These are phyloP conservation scores for Acrossocheilus wenchowensis DNA, from an alignment of 2,797 vertebrate species.

Conservation along the genomic window DNA sequence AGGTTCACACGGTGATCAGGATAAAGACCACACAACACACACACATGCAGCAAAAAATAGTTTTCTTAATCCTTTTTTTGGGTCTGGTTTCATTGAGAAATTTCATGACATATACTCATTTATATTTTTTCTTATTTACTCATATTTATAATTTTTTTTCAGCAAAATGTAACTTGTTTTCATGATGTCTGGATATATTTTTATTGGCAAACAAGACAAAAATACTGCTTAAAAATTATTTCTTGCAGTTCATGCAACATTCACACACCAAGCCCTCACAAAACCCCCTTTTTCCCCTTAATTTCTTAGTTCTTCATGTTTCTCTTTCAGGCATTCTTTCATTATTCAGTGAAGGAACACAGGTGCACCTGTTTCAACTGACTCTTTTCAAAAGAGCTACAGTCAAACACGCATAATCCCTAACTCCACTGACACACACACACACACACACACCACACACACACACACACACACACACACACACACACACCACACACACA, in stretches of 20 bases:
- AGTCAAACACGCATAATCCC: constrained; percentile 46
- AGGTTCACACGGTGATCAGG: constrained; percentile 50
- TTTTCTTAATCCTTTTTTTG: background rate
- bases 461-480: no score
- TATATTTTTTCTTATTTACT: background rate
- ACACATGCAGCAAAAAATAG: background rate
- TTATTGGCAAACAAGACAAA: background rate
- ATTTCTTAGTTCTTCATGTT: constrained; percentile 26
- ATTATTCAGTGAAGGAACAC: constrained; percentile 39
- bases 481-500: no score
- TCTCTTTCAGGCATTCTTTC: constrained; percentile 31
- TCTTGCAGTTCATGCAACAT: constrained; percentile 2
- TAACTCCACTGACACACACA: constrained; percentile 16
- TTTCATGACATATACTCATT: background rate
- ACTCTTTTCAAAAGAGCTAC: constrained; percentile 29
- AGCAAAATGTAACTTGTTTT: background rate
- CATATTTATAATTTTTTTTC: background rate
- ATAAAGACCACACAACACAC: background rate
- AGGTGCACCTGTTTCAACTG: constrained; percentile 61
- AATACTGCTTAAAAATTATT: background rate
- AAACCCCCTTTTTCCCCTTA: constrained; percentile 8
- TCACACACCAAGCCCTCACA: constrained; percentile 1
- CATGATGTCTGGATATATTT: background rate
- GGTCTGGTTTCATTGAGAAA: background rate
- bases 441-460: no score